phyloP scores from a whole-genome alignment of 2,113 vertebrate genomes.

The Tetrao urogallus region DNA sequence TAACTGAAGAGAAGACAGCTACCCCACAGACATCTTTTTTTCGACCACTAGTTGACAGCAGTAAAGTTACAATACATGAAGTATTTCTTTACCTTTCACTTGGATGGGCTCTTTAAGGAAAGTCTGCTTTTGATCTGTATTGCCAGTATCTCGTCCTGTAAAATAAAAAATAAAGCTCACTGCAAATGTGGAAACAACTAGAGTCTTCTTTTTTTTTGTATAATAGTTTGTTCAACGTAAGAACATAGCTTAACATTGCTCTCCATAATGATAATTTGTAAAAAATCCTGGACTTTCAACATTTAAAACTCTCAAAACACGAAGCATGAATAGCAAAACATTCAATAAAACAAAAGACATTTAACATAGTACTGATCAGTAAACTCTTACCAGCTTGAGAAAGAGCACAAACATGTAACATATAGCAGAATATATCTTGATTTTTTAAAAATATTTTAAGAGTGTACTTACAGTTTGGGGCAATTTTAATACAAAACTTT shows the following conservation, averaged over 20 bases:
- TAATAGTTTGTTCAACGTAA: not conserved
- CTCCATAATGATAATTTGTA: not conserved
- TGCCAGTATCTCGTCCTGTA: slow-evolving; percentile 67
- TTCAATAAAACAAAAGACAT: not conserved
- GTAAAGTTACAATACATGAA: not conserved
- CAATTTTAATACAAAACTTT: not conserved
- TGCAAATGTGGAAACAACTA: not conserved
- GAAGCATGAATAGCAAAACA: not conserved
- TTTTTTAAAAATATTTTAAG: not conserved
- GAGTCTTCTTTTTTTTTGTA: not conserved
- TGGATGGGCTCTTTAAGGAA: slow-evolving; percentile 76
- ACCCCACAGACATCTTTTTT: not conserved
- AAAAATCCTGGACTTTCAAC: not conserved
- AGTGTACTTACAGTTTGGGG: not conserved
- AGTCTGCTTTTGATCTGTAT: slow-evolving; percentile 72
- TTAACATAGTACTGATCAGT: not conserved
- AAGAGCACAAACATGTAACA: not conserved
- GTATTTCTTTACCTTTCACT: slow-evolving; percentile 78
- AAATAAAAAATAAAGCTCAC: slow-evolving; percentile 30
- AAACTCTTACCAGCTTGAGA: not conserved
- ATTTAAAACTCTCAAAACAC: not conserved
- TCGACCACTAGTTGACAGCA: not conserved
- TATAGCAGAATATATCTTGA: not conserved
- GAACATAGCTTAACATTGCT: not conserved
- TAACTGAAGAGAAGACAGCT: not conserved